These are phyloP conservation scores for Cebidichthys violaceus DNA, from an alignment of 2,113 vertebrate species.

Conservation along the genomic window DNA sequence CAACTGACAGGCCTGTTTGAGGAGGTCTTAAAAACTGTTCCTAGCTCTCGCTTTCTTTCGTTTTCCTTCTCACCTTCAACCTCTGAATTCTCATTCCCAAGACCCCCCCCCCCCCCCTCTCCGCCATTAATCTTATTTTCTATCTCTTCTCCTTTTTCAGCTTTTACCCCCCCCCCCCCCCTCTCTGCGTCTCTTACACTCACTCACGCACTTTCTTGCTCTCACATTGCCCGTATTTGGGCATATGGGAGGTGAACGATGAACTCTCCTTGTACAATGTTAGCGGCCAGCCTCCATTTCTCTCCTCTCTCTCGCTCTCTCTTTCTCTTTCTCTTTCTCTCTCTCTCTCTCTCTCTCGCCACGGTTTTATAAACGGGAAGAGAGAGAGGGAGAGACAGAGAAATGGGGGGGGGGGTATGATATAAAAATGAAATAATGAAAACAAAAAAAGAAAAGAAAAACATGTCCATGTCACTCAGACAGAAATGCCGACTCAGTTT, in stretches of 20 bases:
- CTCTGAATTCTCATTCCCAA: slow-evolving; percentile 16
- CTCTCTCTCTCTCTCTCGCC: slow-evolving; percentile 26
- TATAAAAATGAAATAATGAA: slow-evolving; percentile 29
- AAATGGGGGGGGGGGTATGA: slow-evolving; percentile 26
- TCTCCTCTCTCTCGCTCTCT: slow-evolving; percentile 8
- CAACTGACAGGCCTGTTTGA: slow-evolving; percentile 29
- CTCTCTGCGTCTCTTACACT: slow-evolving; percentile 15
- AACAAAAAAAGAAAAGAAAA: slow-evolving; percentile 45
- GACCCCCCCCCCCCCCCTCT: neutral
- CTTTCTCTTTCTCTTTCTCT: slow-evolving; percentile 19
- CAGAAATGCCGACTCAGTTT: slow-evolving; percentile 80
- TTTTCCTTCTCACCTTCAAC: slow-evolving; percentile 46
- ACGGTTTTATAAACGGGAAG: slow-evolving; percentile 64
- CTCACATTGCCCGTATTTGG: slow-evolving; percentile 78
- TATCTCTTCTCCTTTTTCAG: slow-evolving; percentile 35
- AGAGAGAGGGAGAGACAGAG: slow-evolving; percentile 9
- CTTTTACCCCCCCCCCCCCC: neutral
- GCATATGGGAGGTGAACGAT: slow-evolving; percentile 68
- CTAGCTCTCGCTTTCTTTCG: slow-evolving; percentile 33
- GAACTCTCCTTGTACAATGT: slow-evolving; percentile 64
- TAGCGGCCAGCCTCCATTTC: slow-evolving; percentile 51
- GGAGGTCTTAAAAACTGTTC: slow-evolving; percentile 31
- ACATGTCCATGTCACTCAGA: slow-evolving; percentile 78
- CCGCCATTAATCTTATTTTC: slow-evolving; percentile 2
- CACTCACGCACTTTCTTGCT: slow-evolving; percentile 49